Percentiles rank a stretch among this genome's conserved stretches.
These are phyloP conservation scores for Australoheros facetus DNA, from an alignment of 2,797 vertebrate species.

Conservation along the genomic window DNA sequence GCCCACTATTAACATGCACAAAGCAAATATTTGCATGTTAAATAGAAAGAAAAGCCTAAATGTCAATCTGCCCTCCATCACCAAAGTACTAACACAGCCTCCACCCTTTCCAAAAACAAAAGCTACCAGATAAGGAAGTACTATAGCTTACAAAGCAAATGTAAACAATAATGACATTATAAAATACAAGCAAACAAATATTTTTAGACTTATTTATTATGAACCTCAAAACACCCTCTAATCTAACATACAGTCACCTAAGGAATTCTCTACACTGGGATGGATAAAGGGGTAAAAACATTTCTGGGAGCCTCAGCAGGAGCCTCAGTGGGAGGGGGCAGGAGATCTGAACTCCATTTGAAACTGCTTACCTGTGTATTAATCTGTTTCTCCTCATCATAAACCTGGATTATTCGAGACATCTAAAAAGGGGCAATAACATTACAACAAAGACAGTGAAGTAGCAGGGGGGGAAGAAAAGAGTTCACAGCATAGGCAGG, in stretches of 20 bases:
- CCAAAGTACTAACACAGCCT: background rate
- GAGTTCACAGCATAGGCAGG: conserved; percentile 83
- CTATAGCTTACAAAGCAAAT: background rate
- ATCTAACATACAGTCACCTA: background rate
- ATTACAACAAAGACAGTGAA: conserved; percentile 94
- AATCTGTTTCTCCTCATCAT: conserved; percentile 99
- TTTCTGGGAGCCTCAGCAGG: conserved; percentile 82
- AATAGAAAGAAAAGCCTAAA: background rate
- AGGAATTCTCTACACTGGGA: background rate
- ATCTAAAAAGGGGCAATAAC: conserved; percentile 97
- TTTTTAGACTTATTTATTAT: background rate
- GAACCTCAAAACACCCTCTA: background rate
- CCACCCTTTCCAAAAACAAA: background rate
- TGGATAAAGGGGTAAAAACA: conserved; percentile 33
- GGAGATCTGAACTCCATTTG: conserved; percentile 82
- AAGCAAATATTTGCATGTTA: background rate
- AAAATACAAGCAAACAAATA: background rate
- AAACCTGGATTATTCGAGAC: conserved; percentile 99
- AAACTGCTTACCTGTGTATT: conserved; percentile 99
- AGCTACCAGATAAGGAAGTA: background rate
- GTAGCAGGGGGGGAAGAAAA: conserved; percentile 80
- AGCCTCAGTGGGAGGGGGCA: conserved; percentile 83
- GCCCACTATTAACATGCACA: background rate
- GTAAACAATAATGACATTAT: too few species aligned
- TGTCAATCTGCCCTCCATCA: background rate